Base-by-base conservation (phyloP, 1,140 invertebrate genomes). In the Pogonomyrmex barbatus region DNA sequence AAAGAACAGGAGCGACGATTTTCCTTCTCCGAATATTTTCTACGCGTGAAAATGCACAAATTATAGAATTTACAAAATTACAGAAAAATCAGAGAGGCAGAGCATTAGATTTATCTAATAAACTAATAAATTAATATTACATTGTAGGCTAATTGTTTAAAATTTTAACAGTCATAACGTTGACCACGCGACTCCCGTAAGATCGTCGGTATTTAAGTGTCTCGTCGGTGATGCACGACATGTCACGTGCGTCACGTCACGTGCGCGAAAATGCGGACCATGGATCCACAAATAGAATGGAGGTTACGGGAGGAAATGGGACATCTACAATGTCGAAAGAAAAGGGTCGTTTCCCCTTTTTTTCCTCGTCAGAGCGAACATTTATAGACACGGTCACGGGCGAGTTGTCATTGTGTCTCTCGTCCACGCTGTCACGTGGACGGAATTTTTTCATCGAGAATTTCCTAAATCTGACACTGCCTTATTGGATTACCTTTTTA, bases 251-350 rank as follows among this genome's bases (percentile, higher is more conserved):
- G 36, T 6, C 9, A n/a, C 0, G 10, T 79, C 76, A 52, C 76
- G 76, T 79, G 76, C 45, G 5, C 17, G 17, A 39, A 0, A 67
- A 79, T 79, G 76, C 76, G 33, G 60, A 36, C 5, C 60, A 65
- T 30, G n/a, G 17, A 17, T 79, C 76, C 6, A n/a, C 3, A 87
- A 82, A 68, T 90, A 89, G 86, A 89, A 90, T 83, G n/a, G 76
- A 81, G 81, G 88, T 82, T 90, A 89, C 77, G 62, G 10, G 58
- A 54, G 70, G 82, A 89, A 90, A 71, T 90, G 24, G 85, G 85
- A 62, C 87, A 87, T 56, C 85, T 30, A 33, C 56, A 39, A n/a
- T n/a, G 33, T n/a, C 2, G 24, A 52, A n/a, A 71, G 76, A 67
- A 79, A 79, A 63, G 14, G 77, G 71, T 89, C 88, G 71, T 54